Evolutionary conservation across 1,140 invertebrate genomes (phyloP), one percentile per base, ranked within the genome.

Genomic region (Drosophila equinoxialis): DNA sequence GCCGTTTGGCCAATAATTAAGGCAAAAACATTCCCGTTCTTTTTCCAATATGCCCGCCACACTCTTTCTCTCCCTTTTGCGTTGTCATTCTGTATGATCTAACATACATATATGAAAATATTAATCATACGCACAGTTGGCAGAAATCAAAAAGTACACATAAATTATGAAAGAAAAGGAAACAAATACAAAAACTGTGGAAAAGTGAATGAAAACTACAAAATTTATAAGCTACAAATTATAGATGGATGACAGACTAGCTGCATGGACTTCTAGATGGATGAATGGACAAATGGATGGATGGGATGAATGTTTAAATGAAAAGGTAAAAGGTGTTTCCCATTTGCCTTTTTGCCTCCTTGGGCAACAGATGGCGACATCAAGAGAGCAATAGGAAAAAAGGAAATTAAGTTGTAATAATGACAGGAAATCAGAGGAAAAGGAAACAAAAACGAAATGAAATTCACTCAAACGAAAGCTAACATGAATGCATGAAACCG

Each of bases 1-100:
- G 83, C 83, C 83, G 79, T 89, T 87, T 87, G 83, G 79, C 76
- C 72, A 86, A 86, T 86, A 86, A 86, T 86, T 86, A 86, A 82
- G 83, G 65, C 69, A 76, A 71, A 78, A 86, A 79, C 78, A 85
- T 71, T 77, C 62, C 61, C 48, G 37, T 61, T 20, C 66, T 55
- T 37, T 51, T 11, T 48, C 26, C 33, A 65, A 17, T n/a, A 33
- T 17, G 4, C n/a, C 20, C 7, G 11, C 23, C 11, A 23, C 17
- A 8, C 35, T n/a, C 8, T 5, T 33, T 30, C 35, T 45, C 13
- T 23, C 30, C 20, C 11, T 54, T 55, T 63, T 23, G 61, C n/a
- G n/a, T 17, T 14, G 45, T 60, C 54, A 55, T 65, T 65, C 65
- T 35, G 65, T 67, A 54, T 35, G 63, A 54, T 71, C 37, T 20